Evolutionary conservation across 2,113 vertebrate species (phyloP).

Genomic region (Grantiella picta): DNA sequence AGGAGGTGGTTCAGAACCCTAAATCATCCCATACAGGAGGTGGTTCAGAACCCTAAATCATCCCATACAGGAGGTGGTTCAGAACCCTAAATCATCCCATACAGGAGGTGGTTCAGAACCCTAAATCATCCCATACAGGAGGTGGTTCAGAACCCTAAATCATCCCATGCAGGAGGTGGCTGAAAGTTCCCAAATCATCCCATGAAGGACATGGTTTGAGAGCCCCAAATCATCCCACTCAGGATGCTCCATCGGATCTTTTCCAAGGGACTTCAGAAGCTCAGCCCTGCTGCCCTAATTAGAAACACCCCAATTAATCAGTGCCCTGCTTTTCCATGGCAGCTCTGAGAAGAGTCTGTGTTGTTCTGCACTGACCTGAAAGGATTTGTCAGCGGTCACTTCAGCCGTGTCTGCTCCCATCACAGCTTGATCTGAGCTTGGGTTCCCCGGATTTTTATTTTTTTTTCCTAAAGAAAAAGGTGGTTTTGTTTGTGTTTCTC

Average conservation of each 20-base stretch:
- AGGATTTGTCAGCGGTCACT: not conserved
- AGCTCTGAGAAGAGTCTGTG: not conserved
- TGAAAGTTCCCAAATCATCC: not conserved
- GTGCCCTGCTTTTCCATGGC: not conserved
- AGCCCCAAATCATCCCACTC: rapidly evolving
- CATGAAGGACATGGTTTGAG: not conserved
- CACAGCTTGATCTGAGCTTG: not conserved
- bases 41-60: not conserved
- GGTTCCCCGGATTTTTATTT: not conserved
- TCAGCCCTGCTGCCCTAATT: not conserved
- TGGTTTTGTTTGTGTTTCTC: not conserved
- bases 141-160: no score
- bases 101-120: not conserved
- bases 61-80: no score
- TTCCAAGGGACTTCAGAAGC: not conserved
- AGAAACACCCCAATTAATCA: not conserved
- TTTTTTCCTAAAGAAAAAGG: not conserved
- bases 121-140: rapidly evolving
- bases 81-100: no score
- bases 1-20: no score
- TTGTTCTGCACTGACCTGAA: conserved; percentile 45
- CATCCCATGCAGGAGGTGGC: not conserved
- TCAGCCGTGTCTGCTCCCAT: not conserved
- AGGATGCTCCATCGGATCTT: not conserved
- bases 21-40: not conserved